These are phyloP conservation scores for Liposcelis brunnea DNA, from an alignment of 2,888 invertebrate genomes.

Conservation along the genomic window DNA sequence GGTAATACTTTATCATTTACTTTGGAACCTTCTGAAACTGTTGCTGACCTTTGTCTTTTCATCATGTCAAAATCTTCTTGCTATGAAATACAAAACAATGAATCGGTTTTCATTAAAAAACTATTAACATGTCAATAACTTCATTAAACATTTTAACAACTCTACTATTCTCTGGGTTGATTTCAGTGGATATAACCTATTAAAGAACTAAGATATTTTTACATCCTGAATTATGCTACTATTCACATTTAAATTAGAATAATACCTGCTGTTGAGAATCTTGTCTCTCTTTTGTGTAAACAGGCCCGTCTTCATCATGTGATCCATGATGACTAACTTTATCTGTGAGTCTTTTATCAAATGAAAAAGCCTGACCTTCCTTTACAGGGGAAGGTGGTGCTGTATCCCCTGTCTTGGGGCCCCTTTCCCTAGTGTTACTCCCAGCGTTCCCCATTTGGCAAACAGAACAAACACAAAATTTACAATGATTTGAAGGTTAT, in stretches of 20 bases:
- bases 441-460: constrained; percentile 59
- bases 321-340: constrained; percentile 48
- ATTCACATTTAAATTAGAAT: too few species aligned
- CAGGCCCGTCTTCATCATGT: constrained; percentile 59
- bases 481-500: not conserved
- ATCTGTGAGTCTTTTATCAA: constrained; percentile 53
- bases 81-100: not conserved
- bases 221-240: constrained; percentile 13
- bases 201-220: not conserved
- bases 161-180: too few species aligned
- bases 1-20: constrained; percentile 47
- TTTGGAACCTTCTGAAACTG: constrained; percentile 20
- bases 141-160: too few species aligned
- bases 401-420: constrained; percentile 49
- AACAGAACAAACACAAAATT: not conserved
- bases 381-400: constrained; percentile 40
- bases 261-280: too few species aligned
- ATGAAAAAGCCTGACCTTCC: constrained; percentile 69
- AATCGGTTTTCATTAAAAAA: not conserved
- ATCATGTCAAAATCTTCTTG: constrained; percentile 20
- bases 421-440: constrained; percentile 52
- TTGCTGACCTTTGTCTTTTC: constrained; percentile 31
- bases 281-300: constrained; percentile 14
- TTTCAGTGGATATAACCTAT: too few species aligned
- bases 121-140: too few species aligned